Evolutionary conservation across 2,113 vertebrate species (phyloP).

Genomic region (Hippocampus barbouri): DNA sequence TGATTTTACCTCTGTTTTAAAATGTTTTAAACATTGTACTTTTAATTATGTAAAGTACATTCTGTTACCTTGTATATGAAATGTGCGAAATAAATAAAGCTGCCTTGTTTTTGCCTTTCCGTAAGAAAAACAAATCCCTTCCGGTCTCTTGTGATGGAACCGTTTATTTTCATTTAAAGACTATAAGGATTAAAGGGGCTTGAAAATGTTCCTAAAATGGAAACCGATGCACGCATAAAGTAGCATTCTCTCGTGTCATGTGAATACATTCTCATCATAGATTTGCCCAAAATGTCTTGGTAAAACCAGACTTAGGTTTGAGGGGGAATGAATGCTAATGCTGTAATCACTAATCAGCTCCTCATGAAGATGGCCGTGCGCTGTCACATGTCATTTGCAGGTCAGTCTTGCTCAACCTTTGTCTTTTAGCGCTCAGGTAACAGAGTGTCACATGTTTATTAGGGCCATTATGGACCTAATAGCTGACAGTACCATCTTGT

Average conservation of each 20-base stretch:
- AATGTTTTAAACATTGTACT: too few species aligned
- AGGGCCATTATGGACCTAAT: constrained; percentile 54
- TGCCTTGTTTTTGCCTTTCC: too few species aligned
- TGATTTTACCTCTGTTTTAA: too few species aligned
- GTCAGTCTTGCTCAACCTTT: constrained; percentile 37
- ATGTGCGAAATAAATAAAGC: too few species aligned
- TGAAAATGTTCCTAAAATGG: not conserved
- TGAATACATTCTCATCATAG: too few species aligned
- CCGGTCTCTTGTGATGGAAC: too few species aligned
- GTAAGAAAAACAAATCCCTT: too few species aligned
- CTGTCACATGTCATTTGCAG: constrained; percentile 32
- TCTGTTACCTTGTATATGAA: too few species aligned
- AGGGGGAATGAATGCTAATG: not conserved
- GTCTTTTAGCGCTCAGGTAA: constrained; percentile 35
- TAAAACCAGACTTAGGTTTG: not conserved
- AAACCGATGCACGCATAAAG: too few species aligned
- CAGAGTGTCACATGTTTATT: constrained; percentile 49
- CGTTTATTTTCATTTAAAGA: too few species aligned
- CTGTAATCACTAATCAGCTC: not conserved
- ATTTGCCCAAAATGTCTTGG: not conserved
- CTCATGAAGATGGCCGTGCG: constrained; percentile 17
- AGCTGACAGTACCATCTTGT: constrained; percentile 50
- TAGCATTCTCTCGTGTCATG: not conserved
- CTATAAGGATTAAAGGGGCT: not conserved
- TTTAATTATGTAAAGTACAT: too few species aligned